Conservation (phyloP, 2,888 invertebrate species). For the Sinhomidia bicolor region DNA sequence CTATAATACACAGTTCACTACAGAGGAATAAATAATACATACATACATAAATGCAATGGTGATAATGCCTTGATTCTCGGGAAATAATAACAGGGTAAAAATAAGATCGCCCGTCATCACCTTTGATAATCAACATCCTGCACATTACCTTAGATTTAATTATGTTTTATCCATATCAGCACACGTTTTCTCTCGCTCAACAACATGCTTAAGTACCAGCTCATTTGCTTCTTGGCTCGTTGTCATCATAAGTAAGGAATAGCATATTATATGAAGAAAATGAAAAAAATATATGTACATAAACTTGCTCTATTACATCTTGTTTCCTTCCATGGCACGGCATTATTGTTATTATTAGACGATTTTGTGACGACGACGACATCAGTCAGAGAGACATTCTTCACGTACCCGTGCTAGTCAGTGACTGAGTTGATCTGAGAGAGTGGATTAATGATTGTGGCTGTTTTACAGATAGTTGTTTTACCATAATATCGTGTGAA, state of each 20-base stretch:
- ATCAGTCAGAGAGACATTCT: slow-evolving; percentile 37
- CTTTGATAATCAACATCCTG: slow-evolving; percentile 51
- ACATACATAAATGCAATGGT: not conserved
- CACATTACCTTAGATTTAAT: slow-evolving; percentile 14
- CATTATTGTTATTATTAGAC: not conserved
- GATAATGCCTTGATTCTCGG: slow-evolving; percentile 3
- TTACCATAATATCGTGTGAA: not conserved
- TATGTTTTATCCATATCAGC: slow-evolving; percentile 19
- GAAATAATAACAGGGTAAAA: slow-evolving; percentile 27
- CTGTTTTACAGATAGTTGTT: slow-evolving; percentile 13
- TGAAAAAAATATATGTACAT: too few relatives aligned
- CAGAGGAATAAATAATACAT: too few relatives aligned
- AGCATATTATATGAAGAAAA: too few relatives aligned
- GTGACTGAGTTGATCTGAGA: slow-evolving; percentile 8
- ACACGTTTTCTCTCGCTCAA: not conserved
- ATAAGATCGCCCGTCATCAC: slow-evolving; percentile 57
- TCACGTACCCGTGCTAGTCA: not conserved
- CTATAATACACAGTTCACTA: too few relatives aligned
- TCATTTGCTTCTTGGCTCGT: not conserved
- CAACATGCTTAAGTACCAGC: not conserved
- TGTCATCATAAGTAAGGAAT: not conserved
- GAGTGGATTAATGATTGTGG: not conserved
- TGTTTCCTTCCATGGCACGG: not conserved
- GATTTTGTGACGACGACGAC: not conserved
- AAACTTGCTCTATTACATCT: not conserved